Conservation (phyloP, 2,113 vertebrate species). For the Poecile atricapillus region DNA sequence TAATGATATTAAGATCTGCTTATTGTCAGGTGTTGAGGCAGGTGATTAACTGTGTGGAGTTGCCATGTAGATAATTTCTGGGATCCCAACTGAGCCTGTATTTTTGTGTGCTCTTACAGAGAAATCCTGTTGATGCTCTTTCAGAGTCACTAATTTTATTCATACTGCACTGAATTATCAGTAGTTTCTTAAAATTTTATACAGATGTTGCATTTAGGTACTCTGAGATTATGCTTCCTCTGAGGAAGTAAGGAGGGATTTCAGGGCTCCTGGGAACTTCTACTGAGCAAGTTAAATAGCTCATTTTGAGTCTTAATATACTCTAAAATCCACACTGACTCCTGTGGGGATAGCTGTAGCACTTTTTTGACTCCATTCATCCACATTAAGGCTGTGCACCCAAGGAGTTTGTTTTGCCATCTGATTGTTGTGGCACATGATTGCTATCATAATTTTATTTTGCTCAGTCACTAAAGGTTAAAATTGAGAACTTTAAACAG, state of each 20-base stretch:
- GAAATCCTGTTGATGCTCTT: neutral
- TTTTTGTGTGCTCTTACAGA: neutral
- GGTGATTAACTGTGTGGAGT: neutral
- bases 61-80: neutral
- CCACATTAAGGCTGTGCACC: neutral
- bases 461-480: neutral
- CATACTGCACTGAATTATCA: neutral
- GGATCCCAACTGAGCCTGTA: neutral
- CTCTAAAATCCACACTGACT: neutral
- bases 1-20: neutral
- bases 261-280: neutral
- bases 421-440: neutral
- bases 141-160: neutral
- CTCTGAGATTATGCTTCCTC: neutral
- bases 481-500: neutral
- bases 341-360: neutral
- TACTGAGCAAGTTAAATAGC: neutral
- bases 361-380: neutral
- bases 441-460: neutral
- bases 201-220: neutral
- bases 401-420: neutral
- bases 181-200: neutral
- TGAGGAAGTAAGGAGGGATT: neutral
- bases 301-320: neutral
- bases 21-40: neutral